Evolutionary conservation across 2,797 vertebrate species (phyloP), one percentile per base, ranked within the genome.

Genomic region (Semaprochilodus insignis): DNA sequence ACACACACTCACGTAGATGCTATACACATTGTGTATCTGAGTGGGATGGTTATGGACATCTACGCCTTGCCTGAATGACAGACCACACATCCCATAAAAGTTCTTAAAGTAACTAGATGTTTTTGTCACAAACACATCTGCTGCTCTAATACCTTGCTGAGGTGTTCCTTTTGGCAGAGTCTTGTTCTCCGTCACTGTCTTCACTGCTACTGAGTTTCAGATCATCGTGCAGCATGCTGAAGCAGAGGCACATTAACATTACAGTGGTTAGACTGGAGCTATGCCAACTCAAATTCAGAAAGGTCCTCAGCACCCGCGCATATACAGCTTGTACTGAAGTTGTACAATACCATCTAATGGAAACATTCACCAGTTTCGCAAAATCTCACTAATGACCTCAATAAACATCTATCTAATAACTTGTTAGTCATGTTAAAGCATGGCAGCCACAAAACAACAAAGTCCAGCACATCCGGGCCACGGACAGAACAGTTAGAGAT

Each of bases 141-240:
- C 44, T 44, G 62, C 5, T 52, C 40, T 40, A 23, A 74, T 95
- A 99, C 98, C 98, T 99, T 91, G 96, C 96, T 87, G 97, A 97
- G 85, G 96, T 95, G 91, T 96, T 98, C 90, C 97, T 96, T 93
- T 99, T 99, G 90, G 97, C 95, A 21, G 96, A 95, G 87, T 98
- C 97, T 91, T 98, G 98, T 88, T 99, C 98, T 88, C 93, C 97
- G 90, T 99, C 98, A 80, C 98, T 99, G 91, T 99, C 98, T 93
- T 99, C 98, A 69, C 97, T 99, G 93, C 97, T 99, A 95, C 97
- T 99, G 34, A 99, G 94, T 88, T 97, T 99, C 90, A 99, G 95
- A 92, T 99, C 98, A 90, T 99, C 97, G 91, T 97, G 97, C 91
- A 99, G 94, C 94, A 94, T 96, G 84, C 97, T 98, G 81, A 62